Evolutionary conservation across 1,140 invertebrate species (phyloP).

Genomic region (Ceratoteleas bidentatus): DNA sequence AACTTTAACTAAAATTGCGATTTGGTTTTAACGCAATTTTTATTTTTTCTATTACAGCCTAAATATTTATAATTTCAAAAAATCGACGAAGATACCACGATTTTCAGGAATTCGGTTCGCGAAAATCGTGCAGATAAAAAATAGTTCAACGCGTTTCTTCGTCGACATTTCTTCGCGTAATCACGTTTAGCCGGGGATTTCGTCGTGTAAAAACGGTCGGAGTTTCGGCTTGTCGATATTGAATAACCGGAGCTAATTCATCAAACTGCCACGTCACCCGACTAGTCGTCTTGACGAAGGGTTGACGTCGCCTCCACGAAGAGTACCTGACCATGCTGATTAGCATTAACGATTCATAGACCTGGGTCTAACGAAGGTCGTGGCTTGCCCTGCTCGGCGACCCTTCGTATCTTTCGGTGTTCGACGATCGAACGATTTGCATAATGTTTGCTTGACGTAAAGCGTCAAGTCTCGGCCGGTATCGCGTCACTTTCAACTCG

Average conservation of each 20-base stretch:
- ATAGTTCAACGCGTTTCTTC: too few species aligned
- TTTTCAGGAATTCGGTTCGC: too few species aligned
- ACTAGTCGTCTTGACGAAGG: conserved; percentile 71
- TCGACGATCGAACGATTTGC: conserved; percentile 75
- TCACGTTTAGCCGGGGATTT: too few species aligned
- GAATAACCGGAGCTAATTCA: conserved; percentile 71
- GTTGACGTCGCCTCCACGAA: conserved; percentile 71
- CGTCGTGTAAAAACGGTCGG: background rate
- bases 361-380: conserved; percentile 74
- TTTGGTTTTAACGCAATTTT: too few species aligned
- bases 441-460: conserved; percentile 70
- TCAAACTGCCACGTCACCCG: conserved; percentile 71
- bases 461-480: conserved; percentile 44
- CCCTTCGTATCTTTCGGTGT: conserved; percentile 71
- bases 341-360: conserved; percentile 80
- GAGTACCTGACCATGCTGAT: conserved; percentile 74
- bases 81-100: too few species aligned
- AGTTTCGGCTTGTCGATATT: conserved; percentile 68
- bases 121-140: too few species aligned
- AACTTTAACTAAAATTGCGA: too few species aligned
- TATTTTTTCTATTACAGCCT: too few species aligned
- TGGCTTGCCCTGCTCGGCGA: conserved; percentile 70
- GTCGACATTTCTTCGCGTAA: too few species aligned
- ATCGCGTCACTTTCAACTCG: conserved; percentile 21
- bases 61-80: too few species aligned